Evolutionary conservation across 2,113 vertebrate species (phyloP), one percentile per base, ranked within the genome.

Genomic region (Salvelinus alpinus): DNA sequence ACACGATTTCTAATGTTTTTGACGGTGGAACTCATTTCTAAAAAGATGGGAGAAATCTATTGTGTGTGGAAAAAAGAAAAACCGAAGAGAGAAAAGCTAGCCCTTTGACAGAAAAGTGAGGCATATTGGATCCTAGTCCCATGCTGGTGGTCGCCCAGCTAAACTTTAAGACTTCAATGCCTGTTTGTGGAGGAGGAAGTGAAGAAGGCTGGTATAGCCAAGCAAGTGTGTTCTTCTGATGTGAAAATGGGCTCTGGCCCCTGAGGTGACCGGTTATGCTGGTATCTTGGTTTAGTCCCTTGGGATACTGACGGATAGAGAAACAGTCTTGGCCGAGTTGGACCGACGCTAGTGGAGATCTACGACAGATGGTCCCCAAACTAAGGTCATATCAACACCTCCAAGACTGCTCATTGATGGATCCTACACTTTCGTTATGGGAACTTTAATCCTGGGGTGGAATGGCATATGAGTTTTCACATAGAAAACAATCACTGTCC

Each of bases 141-240:
- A 16, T 70, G 54, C 74, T 76, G 67, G 38, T 44, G 38, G 79
- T 86, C 75, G 20, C n/a, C 72, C 54, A 68, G 48, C 27, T 54
- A 44, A 44, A 44, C 38, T 9, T 44, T 11, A n/a, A 18, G 64
- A 25, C 78, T 24, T 66, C 25, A 27, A 34, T 65, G 84, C 79
- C 86, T 78, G 83, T 80, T 72, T 66, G 38, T 12, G 64, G n/a
- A 76, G 38, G 38, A 44, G 66, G 85, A 87, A 83, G 86, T 86
- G 54, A 71, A 76, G 74, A 77, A 73, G 80, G 89, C 89, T 27
- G 57, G 7, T 80, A 62, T 14, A 62, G 38, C 38, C 38, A 9
- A 9, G 12, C 38, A 44, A 12, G 60, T 44, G 65, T 70, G 64
- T 44, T 77, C 77, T 72, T 54, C 64, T 65, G 78, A 25, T 11